These are phyloP conservation scores for Syngnathus scovelli DNA, from an alignment of 2,113 vertebrate species.

Conservation along the genomic window DNA sequence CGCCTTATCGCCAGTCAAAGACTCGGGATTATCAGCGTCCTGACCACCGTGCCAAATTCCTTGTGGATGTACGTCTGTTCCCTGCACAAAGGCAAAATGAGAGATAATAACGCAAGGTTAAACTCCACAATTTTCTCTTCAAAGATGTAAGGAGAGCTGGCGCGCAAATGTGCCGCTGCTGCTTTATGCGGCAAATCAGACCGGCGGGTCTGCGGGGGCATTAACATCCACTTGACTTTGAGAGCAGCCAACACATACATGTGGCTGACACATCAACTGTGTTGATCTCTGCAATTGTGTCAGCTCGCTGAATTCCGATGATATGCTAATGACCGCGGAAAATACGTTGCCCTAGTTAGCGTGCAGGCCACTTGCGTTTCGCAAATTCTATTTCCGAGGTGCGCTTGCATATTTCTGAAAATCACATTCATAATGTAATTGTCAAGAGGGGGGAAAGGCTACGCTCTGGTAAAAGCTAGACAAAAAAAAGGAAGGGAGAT, in stretches of 20 bases:
- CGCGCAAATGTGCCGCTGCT: constrained; percentile 54
- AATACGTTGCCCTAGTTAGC: constrained; percentile 74
- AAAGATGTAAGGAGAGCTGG: constrained; percentile 67
- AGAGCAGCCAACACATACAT: constrained; percentile 69
- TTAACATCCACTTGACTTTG: constrained; percentile 77
- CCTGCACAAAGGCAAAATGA: constrained; percentile 62
- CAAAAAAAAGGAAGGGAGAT: constrained; percentile 8
- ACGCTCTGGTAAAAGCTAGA: constrained; percentile 55
- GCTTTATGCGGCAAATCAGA: constrained; percentile 69
- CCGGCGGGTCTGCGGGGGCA: constrained; percentile 64
- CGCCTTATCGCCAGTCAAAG: constrained; percentile 75
- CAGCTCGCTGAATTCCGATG: constrained; percentile 74
- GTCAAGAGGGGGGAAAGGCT: constrained; percentile 49
- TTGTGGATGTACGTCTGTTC: constrained; percentile 60
- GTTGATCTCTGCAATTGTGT: constrained; percentile 69
- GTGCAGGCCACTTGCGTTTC: constrained; percentile 68
- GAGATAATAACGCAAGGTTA: constrained; percentile 74
- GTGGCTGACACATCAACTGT: constrained; percentile 69
- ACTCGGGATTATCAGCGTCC: constrained; percentile 74
- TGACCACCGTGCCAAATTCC: constrained; percentile 68
- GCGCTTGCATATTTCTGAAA: constrained; percentile 52
- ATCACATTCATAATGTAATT: constrained; percentile 72
- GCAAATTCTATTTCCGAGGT: constrained; percentile 62
- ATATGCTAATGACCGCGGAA: constrained; percentile 72
- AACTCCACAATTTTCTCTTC: constrained; percentile 73